phyloP scores from a whole-genome alignment of 2,888 invertebrate species.

The Andrena bicolor region DNA sequence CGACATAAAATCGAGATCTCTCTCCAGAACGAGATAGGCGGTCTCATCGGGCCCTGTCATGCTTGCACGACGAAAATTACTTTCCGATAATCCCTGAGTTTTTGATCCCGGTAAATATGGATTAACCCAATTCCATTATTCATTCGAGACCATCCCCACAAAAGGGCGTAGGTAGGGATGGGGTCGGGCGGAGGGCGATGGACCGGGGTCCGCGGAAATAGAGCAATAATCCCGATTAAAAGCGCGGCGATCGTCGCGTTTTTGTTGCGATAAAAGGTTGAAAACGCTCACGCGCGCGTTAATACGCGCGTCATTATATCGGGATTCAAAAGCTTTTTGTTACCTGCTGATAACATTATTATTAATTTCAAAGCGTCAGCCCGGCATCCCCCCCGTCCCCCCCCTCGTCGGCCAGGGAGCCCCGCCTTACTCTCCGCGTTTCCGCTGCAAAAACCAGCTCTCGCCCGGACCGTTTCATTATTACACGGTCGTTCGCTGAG shows the following conservation, averaged over 20 bases:
- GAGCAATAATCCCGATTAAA: constrained; percentile 69
- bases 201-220: constrained; percentile 59
- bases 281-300: constrained; percentile 56
- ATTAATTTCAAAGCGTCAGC: constrained; percentile 59
- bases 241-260: constrained; percentile 57
- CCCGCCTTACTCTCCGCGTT: neutral
- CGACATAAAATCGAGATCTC: constrained; percentile 4
- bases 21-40: constrained; percentile 24
- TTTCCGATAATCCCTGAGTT: constrained; percentile 68
- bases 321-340: constrained; percentile 65
- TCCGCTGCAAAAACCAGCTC: constrained; percentile 53
- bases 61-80: constrained; percentile 56
- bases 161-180: neutral
- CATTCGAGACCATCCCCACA: constrained; percentile 44
- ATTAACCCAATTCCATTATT: constrained; percentile 71
- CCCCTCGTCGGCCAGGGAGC: neutral
- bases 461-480: constrained; percentile 49
- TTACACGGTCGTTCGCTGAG: constrained; percentile 36
- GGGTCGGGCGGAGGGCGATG: constrained; percentile 7
- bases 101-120: constrained; percentile 70
- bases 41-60: constrained; percentile 8
- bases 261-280: constrained; percentile 65
- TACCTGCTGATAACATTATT: constrained; percentile 64
- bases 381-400: neutral
- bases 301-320: constrained; percentile 66